Evolutionary conservation across 2,797 vertebrate species (phyloP), one percentile per base, ranked within the genome.

Genomic region (Novumbra hubbsi): DNA sequence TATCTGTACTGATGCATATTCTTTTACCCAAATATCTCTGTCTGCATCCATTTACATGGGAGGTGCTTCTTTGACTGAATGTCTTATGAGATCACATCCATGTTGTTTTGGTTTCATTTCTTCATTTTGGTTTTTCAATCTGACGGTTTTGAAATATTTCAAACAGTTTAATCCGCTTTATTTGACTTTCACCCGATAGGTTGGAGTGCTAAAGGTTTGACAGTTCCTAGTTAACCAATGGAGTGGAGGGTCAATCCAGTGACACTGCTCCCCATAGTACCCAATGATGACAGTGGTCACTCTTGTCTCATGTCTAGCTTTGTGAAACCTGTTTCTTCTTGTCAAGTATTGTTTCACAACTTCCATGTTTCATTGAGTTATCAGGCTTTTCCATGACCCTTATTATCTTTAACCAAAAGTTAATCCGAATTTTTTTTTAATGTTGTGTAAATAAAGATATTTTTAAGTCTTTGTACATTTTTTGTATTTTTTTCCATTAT

Each of bases 1-100:
- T 71, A 77, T 77, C 86, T 84, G 83, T 71, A 75, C 84, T 75
- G 27, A 57, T 76, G 85, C 74, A 70, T 85, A 88, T 83, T 79
- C 81, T 82, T 72, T 77, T 78, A 78, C 57, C 70, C 1, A 55
- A 77, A 78, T 82, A 63, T 83, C 73, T 14, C 69, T 72, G 69
- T 84, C 84, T 78, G 76, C 57, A 15, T 21, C 52, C 24, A 41
- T 45, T 16, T 30, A 71, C 41, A 49, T 63, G 64, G 76, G 78
- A 71, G 41, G 66, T 3, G 70, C 49, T 50, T 65, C 78, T 57
- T 73, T 70, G 75, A 84, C 76, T 65, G 7, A 21, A 78, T 70
- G 74, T 77, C 83, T 70, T 76, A 27, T 62, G 74, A 65, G 75
- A 81, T 73, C 64, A 24, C 4, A 3, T 5, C 41, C 0, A 8